Base-by-base conservation (phyloP, 2,888 invertebrate genomes). In the Metacarcinus magister region DNA sequence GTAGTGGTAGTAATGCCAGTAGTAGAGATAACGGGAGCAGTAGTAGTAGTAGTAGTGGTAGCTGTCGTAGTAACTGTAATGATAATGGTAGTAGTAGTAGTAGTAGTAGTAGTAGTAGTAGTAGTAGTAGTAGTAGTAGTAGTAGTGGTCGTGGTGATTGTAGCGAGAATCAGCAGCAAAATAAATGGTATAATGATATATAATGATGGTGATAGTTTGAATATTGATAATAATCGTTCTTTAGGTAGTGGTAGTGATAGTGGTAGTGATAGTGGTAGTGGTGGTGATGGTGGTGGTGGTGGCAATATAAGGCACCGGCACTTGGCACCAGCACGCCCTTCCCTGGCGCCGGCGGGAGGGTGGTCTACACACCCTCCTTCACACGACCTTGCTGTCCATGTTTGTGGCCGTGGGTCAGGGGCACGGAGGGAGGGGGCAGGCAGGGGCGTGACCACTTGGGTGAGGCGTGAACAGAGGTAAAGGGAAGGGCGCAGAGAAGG, bases 321-420 rank as follows among this genome's bases (percentile, higher is more conserved):
- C 82, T 82, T 82, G 82, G 82, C 82, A 82, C 82, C 82, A 82
- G 32, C 82, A 82, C 82, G 82, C 82, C 82, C 82, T 82, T 82
- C 28, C 32, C 82, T 82, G 82, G 82, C 82, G 82, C 82, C 82
- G 82, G 82, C 82, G 82, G 82, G 82, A 82, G 32, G 82, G 32
- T 82, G 82, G 28, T 82, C 82, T 82, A 32, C 82, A 82, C 82
- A 82, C 82, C 82, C 82, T 82, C 82, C 82, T 82, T 82, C 82
- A 82, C 82, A 82, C 82, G 82, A 82, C 82, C 82, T 82, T 82
- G 82, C 82, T 82, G 82, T 32, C 82, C 82, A 82, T 82, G 82
- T 82, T 32, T 82, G 92, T 32, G 92, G 10, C 48, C 32, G 82
- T 16, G 94, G 82, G 94, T 46, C 43, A 46, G 75, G 82, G 94